Conservation (phyloP, 2,113 vertebrate species). For the Ammospiza caudacuta region DNA sequence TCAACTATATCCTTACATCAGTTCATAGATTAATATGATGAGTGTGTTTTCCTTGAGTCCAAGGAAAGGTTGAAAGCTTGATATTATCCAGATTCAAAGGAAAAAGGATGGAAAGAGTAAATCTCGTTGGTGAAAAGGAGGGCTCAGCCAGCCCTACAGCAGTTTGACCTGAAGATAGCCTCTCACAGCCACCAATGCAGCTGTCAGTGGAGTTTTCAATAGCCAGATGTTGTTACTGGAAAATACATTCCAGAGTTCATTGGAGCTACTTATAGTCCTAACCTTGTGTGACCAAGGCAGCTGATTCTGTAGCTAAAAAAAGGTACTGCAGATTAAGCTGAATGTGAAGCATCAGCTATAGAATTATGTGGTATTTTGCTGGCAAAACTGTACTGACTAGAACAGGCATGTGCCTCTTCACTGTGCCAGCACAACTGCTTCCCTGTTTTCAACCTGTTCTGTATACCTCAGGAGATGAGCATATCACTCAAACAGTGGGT, state of each 20-base stretch:
- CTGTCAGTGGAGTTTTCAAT: conserved; percentile 63
- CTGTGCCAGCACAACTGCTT: neutral
- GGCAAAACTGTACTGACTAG: neutral
- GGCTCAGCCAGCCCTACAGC: conserved; percentile 69
- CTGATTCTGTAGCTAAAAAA: conserved; percentile 49
- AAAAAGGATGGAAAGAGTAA: conserved; percentile 44
- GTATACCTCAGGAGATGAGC: neutral
- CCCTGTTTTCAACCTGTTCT: neutral
- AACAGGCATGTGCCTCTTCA: neutral
- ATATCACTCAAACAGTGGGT: neutral
- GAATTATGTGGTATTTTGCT: neutral
- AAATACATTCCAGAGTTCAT: conserved; percentile 59
- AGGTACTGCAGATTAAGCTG: conserved; percentile 41
- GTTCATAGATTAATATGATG: neutral
- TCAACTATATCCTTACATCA: neutral
- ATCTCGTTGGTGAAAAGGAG: conserved; percentile 13
- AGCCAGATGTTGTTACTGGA: conserved; percentile 74
- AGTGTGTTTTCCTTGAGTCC: conserved; percentile 17
- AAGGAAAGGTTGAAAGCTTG: conserved; percentile 29
- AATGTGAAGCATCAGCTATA: conserved; percentile 39
- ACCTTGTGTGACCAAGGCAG: conserved; percentile 51
- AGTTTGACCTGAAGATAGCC: conserved; percentile 69
- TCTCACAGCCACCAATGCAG: conserved; percentile 52
- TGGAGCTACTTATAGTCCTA: conserved; percentile 65
- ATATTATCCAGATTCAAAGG: conserved; percentile 54